Percentiles rank a stretch among this genome's conserved stretches.
Evolutionary conservation across 2,797 vertebrate species (phyloP).

Genomic region (Lutjanus argentimaculatus): DNA sequence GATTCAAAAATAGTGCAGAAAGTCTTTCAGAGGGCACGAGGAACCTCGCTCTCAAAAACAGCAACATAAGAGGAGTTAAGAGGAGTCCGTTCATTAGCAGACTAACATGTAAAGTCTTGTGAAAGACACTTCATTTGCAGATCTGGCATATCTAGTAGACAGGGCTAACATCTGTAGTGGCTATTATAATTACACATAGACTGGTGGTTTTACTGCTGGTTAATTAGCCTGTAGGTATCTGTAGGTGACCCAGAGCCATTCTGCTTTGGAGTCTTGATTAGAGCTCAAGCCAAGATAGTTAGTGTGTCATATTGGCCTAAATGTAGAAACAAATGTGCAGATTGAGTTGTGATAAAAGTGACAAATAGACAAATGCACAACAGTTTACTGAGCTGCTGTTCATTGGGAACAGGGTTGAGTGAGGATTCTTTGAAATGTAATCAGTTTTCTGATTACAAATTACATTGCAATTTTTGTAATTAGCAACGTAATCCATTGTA

Average conservation of each 20-base stretch:
- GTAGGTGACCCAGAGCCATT: neutral
- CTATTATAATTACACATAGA: neutral
- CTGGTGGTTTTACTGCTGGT: neutral
- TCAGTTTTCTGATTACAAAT: neutral
- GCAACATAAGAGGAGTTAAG: neutral
- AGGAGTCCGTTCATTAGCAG: neutral
- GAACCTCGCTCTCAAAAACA: neutral
- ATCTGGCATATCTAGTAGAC: neutral
- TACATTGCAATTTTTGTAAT: no score
- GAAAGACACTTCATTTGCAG: slow-evolving; percentile 9
- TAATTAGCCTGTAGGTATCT: no score
- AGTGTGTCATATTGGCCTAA: neutral
- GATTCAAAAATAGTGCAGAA: slow-evolving; percentile 5
- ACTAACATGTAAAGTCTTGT: neutral
- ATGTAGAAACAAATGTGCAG: slow-evolving; percentile 2
- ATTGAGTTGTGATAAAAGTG: neutral
- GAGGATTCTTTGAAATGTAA: no score
- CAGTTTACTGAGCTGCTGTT: neutral
- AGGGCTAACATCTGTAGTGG: neutral
- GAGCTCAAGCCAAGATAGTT: neutral
- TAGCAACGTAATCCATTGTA: no score
- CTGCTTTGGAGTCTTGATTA: neutral
- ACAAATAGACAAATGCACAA: neutral
- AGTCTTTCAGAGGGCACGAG: slow-evolving; percentile 5
- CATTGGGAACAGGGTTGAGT: neutral